Evolutionary conservation across 2,888 invertebrate species (phyloP).

Genomic region (Drosophila multiciliata): DNA sequence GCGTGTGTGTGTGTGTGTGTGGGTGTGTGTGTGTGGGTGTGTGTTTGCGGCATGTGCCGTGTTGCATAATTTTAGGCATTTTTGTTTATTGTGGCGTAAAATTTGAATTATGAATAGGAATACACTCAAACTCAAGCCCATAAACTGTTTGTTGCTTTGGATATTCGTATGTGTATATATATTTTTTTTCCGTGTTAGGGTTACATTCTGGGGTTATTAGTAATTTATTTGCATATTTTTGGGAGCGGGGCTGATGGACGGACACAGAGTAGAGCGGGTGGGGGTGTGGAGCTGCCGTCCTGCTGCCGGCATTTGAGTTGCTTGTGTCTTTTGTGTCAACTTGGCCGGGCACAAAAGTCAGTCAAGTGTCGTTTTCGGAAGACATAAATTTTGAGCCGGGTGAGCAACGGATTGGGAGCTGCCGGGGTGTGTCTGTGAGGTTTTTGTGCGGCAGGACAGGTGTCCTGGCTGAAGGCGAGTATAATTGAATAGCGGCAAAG

Average conservation of each 20-base stretch:
- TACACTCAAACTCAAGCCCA: slow-evolving; percentile 38
- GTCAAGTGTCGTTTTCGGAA: slow-evolving; percentile 67
- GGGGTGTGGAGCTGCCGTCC: not conserved
- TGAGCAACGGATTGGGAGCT: slow-evolving; percentile 13
- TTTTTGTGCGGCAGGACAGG: slow-evolving; percentile 37
- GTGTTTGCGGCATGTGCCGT: slow-evolving; percentile 62
- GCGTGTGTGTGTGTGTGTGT: slow-evolving; percentile 11
- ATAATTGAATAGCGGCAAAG: slow-evolving; percentile 64
- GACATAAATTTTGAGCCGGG: slow-evolving; percentile 65
- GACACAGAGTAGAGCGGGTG: not conserved
- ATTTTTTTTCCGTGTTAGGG: slow-evolving; percentile 66
- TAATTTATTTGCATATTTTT: slow-evolving; percentile 80
- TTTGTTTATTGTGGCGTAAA: slow-evolving; percentile 81
- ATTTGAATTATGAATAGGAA: slow-evolving; percentile 80
- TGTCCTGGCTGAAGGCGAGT: slow-evolving; percentile 54
- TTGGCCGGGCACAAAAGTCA: slow-evolving; percentile 64
- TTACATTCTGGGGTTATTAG: slow-evolving; percentile 77
- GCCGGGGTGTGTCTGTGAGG: slow-evolving; percentile 5
- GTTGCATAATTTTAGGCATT: slow-evolving; percentile 81
- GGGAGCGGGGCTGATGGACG: slow-evolving; percentile 55
- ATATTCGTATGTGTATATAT: slow-evolving; percentile 15
- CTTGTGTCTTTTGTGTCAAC: slow-evolving; percentile 62
- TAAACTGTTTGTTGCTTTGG: slow-evolving; percentile 36
- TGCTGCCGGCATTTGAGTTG: slow-evolving; percentile 39
- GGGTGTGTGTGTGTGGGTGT: slow-evolving; percentile 31